Base-by-base conservation (phyloP, 1,140 invertebrate species). In the Tetraneura akinire region DNA sequence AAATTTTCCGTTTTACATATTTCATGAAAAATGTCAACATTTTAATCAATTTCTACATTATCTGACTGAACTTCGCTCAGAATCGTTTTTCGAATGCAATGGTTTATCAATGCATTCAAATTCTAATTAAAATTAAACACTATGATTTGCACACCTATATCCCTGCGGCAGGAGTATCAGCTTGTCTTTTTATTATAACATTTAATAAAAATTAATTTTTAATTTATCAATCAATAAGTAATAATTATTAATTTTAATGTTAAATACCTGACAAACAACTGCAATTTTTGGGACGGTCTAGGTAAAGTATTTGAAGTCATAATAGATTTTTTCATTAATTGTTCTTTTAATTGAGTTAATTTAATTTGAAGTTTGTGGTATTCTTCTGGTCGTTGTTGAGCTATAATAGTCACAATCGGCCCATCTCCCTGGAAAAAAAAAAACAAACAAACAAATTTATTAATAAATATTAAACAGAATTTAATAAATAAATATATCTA, bases 331-430 rank as follows among this genome's bases (percentile, higher is more conserved):
- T 81, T 81, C n/a, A 90, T 89, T 83, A 95, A 93, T 85, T 96
- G 93, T 86, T 96, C 94, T 86, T 96, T 95, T 81, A 99, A 88
- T 87, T 98, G 96, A 88, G 99, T 96, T 85, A 99, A 98, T 87
- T 98, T 97, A 5, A 96, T 96, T 88, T 99, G 97, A 86, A 99
- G 99, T 26, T 26, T 89, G 87, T 99, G 97, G 87, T 98, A 99
- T 83, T 99, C 97, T 86, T 98, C 96, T 37, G 96, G 96, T 84
- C 92, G 92, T 86, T 98, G 97, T 85, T 98, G 95, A 26, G 95
- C 95, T 60, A 96, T 91, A 84, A 99, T 90, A 81, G 94, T 96
- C 64, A 98, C 96, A 80, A 91, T 93, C 83, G 97, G 94, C 53
- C 94, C 96, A 73, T 96, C 95, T 83, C 92, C 92, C 91, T 96